Conservation (phyloP, 2,113 vertebrate species). For the Nycticorax nycticorax region DNA sequence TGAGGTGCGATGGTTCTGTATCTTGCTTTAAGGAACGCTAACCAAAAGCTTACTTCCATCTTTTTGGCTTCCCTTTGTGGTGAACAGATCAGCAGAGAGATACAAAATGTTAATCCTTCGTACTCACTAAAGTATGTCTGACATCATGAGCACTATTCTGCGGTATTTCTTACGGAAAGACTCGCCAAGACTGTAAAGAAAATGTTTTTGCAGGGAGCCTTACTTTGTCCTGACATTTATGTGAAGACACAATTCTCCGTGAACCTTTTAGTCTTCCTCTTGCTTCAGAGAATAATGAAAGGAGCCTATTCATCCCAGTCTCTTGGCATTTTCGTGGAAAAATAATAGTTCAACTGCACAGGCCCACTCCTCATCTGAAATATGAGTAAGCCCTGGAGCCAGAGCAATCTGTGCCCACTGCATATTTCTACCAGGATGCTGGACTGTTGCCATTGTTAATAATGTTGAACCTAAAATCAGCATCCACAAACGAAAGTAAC, state of each 20-base stretch:
- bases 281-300: slow-evolving; percentile 55
- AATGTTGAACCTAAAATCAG: slow-evolving; percentile 17
- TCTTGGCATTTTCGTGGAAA: slow-evolving; percentile 45
- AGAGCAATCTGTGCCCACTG: slow-evolving; percentile 36
- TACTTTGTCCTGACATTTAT: slow-evolving; percentile 54
- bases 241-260: slow-evolving; percentile 31
- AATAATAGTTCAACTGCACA: slow-evolving; percentile 57
- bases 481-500: slow-evolving; percentile 36
- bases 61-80: background rate
- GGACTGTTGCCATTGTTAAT: slow-evolving; percentile 26
- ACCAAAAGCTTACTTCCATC: background rate
- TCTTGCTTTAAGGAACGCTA: background rate
- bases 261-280: slow-evolving; percentile 48
- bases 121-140: slow-evolving; percentile 6
- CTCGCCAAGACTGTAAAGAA: slow-evolving; percentile 40
- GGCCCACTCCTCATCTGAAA: slow-evolving; percentile 57
- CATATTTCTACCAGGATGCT: slow-evolving; percentile 13
- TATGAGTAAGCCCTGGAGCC: background rate
- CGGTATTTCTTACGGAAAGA: background rate
- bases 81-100: background rate
- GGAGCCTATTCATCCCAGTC: slow-evolving; percentile 41
- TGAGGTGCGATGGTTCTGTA: background rate
- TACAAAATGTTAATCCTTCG: background rate
- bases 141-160: slow-evolving; percentile 8
- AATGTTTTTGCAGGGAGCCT: slow-evolving; percentile 53